Percentiles rank a stretch among this genome's conserved stretches.
These are phyloP conservation scores for Drosophila gaucha DNA, from an alignment of 2,888 invertebrate genomes.

Conservation along the genomic window DNA sequence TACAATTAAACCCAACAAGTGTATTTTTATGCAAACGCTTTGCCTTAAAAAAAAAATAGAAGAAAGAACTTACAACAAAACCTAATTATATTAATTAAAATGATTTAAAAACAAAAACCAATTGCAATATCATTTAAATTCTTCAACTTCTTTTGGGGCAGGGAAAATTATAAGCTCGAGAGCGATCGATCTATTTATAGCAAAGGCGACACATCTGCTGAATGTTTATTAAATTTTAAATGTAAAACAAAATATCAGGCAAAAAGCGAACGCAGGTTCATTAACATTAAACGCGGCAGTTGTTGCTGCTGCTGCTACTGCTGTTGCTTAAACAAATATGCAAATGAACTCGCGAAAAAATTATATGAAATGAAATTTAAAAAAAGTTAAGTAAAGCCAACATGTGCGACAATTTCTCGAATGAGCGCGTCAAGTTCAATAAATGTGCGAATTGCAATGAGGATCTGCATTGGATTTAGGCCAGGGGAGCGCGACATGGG, in stretches of 20 bases:
- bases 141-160: neutral
- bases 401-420: constrained; percentile 37
- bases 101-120: constrained; percentile 51
- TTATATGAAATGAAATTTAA: constrained; percentile 11
- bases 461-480: constrained; percentile 4
- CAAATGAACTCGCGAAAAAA: constrained; percentile 56
- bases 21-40: constrained; percentile 84
- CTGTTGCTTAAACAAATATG: constrained; percentile 69
- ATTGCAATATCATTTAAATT: constrained; percentile 35
- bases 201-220: constrained; percentile 13
- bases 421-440: constrained; percentile 30
- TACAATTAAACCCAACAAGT: constrained; percentile 56
- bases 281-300: constrained; percentile 60
- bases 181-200: constrained; percentile 36
- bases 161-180: neutral
- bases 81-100: constrained; percentile 31
- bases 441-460: constrained; percentile 40
- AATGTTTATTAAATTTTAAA: constrained; percentile 40
- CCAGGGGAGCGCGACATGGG: neutral
- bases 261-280: constrained; percentile 56
- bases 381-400: neutral
- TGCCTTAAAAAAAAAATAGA: constrained; percentile 75
- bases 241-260: constrained; percentile 45
- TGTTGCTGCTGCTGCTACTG: constrained; percentile 41
- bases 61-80: no score